Base-by-base conservation (phyloP, 2,113 vertebrate species). In the Heterochromis multidens region DNA sequence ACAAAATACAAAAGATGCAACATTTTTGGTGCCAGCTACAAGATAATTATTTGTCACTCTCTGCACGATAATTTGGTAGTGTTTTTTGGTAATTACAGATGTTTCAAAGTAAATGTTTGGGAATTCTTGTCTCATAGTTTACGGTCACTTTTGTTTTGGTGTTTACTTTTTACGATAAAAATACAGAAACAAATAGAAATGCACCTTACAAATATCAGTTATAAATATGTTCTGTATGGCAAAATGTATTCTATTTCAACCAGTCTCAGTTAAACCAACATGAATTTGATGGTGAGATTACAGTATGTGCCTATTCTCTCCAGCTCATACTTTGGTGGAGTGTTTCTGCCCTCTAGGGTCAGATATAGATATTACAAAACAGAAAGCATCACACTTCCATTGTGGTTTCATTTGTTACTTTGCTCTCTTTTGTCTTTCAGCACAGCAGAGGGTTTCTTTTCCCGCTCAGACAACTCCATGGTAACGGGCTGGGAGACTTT, bases 401-500 rank as follows among this genome's bases (percentile, higher is more conserved):
- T 83, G 35, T 74, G 25, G 13, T 27, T 19, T 58, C 4, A 46
- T 49, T 31, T 72, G 23, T 37, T 4, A 23, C 77, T 90, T 74
- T 67, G 77, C 58, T 54, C 16, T 92, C 77, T 57, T 72, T 25
- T 89, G 17, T 85, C 33, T 88, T 84, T 81, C 95, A 99, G 99
- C 95, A 99, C 99, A 74, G 99, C 99, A 3, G 99, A 99, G 95
- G 99, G 98, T 25, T 97, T 98, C 89, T 97, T 99, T 87, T 97
- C 97, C 60, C 97, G 96, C 83, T 97, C 97, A 72, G 97, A 98
- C 79, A 97, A 95, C 93, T 96, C 97, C 59, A 95, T 94, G 92
- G 97, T 98, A 80, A 98, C 97, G 5, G 98, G 97, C 92, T 99
- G 97, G 98, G 96, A 98, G 92, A 99, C 97, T 1, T 99, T 99